Conservation (phyloP, 30 jellyfish, hydroid and myxozoan species). For the Hydra vulgaris region DNA sequence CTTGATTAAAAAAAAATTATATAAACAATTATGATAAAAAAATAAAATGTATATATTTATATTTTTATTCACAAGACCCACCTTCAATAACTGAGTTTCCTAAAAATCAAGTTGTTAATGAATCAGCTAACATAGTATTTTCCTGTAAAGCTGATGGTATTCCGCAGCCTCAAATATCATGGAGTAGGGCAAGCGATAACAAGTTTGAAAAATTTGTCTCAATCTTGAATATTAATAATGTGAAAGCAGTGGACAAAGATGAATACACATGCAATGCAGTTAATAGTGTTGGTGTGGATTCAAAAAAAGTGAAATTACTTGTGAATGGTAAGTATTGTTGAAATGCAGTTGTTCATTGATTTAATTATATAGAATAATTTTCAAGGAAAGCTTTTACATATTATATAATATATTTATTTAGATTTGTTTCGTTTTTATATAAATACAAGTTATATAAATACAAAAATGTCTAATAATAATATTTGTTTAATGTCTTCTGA, state of each 20-base stretch:
- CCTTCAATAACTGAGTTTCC: constrained; percentile 50
- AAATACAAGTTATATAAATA: no score
- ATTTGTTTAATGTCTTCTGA: no score
- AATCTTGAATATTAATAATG: constrained; percentile 23
- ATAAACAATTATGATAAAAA: no score
- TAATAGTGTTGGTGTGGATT: constrained; percentile 44
- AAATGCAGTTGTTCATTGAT: no score
- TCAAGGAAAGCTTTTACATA: no score
- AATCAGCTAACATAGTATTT: constrained; percentile 33
- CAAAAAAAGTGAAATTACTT: constrained; percentile 35
- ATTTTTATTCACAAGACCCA: constrained; percentile 24
- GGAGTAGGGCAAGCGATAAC: constrained; percentile 51
- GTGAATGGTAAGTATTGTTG: constrained; percentile 59
- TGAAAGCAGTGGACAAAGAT: constrained; percentile 55
- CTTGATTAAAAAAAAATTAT: background rate
- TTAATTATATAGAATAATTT: no score
- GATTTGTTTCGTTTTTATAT: no score
- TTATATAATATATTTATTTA: no score
- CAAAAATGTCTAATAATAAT: no score
- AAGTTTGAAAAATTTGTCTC: constrained; percentile 29
- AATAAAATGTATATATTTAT: no score
- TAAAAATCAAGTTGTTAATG: constrained; percentile 37
- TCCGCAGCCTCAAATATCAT: constrained; percentile 57
- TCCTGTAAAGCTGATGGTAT: constrained; percentile 75
- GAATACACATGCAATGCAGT: constrained; percentile 59